Percentiles rank a stretch among this genome's conserved stretches.
phyloP scores from a whole-genome alignment of 2,113 vertebrate species.

The Camelus bactrianus region DNA sequence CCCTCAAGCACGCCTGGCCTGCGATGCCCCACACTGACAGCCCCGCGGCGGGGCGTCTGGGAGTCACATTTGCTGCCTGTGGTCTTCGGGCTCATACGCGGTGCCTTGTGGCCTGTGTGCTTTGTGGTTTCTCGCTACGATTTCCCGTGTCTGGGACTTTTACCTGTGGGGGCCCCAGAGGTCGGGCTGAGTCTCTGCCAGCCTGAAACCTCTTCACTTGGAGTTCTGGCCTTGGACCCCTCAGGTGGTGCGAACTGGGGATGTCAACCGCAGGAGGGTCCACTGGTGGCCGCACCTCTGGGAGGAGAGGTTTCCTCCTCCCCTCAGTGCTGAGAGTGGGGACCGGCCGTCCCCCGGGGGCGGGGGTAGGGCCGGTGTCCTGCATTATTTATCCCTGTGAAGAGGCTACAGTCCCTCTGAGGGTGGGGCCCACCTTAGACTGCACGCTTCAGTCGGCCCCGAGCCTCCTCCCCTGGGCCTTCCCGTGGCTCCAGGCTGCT shows the following conservation, averaged over 20 bases:
- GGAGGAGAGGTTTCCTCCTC: neutral
- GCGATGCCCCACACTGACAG: neutral
- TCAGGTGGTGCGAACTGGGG: neutral
- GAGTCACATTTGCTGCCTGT: neutral
- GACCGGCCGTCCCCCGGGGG: rapidly evolving
- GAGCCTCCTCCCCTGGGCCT: neutral
- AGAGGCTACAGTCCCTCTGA: rapidly evolving
- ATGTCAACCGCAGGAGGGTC: neutral
- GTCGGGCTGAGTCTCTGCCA: neutral
- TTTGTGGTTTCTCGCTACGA: no score
- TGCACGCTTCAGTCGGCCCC: rapidly evolving
- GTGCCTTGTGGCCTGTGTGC: neutral
- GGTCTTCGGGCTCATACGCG: rapidly evolving
- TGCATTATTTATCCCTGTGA: rapidly evolving
- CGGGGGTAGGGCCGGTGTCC: rapidly evolving
- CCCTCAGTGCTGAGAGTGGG: rapidly evolving
- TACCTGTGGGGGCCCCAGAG: neutral
- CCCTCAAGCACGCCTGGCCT: neutral
- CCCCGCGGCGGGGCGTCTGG: rapidly evolving
- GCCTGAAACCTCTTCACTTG: neutral
- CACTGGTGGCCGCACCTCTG: neutral
- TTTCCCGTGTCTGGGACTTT: neutral
- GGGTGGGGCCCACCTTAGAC: rapidly evolving
- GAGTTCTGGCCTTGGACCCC: neutral
- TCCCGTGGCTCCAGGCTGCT: neutral